Conservation (phyloP, 2,113 vertebrate species). For the Benitochromis conjunctus region DNA sequence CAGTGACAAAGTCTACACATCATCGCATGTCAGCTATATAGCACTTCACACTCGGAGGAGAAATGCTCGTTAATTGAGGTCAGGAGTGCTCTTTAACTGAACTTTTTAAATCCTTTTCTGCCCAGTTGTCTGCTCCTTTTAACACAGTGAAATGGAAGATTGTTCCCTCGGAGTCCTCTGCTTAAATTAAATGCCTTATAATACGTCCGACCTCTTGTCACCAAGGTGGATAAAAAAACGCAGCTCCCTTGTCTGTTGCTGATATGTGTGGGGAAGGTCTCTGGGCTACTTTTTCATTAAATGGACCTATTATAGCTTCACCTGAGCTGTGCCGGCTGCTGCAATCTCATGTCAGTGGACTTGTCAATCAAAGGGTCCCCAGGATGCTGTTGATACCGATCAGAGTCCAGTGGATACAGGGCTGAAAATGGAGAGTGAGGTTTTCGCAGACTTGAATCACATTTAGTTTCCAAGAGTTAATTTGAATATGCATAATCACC, state of each 20-base stretch:
- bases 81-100: slow-evolving; percentile 31
- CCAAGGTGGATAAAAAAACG: neutral
- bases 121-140: slow-evolving; percentile 36
- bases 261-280: slow-evolving; percentile 15
- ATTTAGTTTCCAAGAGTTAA: neutral
- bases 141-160: slow-evolving; percentile 57
- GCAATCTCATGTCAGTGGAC: slow-evolving; percentile 26
- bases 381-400: slow-evolving; percentile 7
- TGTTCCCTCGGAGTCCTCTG: slow-evolving; percentile 36
- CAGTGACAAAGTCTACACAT: neutral
- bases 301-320: slow-evolving; percentile 38
- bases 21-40: neutral
- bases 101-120: slow-evolving; percentile 44
- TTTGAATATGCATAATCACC: slow-evolving; percentile 28
- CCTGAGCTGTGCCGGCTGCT: neutral
- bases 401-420: neutral
- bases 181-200: slow-evolving; percentile 63
- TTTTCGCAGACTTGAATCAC: neutral
- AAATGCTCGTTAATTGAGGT: slow-evolving; percentile 65
- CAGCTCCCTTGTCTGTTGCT: neutral
- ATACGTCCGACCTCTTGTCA: slow-evolving; percentile 53
- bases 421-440: neutral
- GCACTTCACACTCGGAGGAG: slow-evolving; percentile 35
- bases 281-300: slow-evolving; percentile 45
- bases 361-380: slow-evolving; percentile 47